Evolutionary conservation across 2,113 vertebrate genomes (phyloP), one percentile per base, ranked within the genome.

Genomic region (Lanius collurio): DNA sequence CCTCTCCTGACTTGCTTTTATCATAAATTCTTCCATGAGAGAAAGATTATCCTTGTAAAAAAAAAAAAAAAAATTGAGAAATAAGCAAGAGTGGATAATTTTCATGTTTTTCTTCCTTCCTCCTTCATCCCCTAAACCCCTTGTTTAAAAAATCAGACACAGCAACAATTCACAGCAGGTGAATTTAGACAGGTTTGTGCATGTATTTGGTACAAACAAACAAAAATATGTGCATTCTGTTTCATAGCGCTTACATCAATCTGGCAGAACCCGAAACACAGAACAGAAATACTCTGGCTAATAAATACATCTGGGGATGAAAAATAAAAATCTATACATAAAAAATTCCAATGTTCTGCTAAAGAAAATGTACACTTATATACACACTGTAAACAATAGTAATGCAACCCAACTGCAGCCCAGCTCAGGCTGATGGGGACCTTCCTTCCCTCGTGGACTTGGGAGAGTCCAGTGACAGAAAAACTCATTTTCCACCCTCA

Each of bases 371-470:
- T 97, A 97, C 97, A 97, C 95, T 95, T 97, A 97, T 97, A 92
- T 97, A 97, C 97, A 97, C 80, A 73, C 81, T 97, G 97, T 97
- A 97, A 97, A 97, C 97, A 97, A 97, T 97, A 97, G 89, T 83
- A 93, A 96, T 37, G 83, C 93, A 91, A 96, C 89, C 95, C 95
- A 96, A 80, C 71, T 86, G 83, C 87, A 68, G 88, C 77, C 94
- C 81, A 83, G 77, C 90, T 90, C 81, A 74, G 84, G 73, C 80
- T 74, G 81, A 35, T 17, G 10, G 90, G 59, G 69, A 74, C 57
- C 27, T 87, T 78, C 42, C 55, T 71, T 67, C 50, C 33, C 63
- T 31, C n/a, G 5, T 9, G 62, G 69, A 79, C 47, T 46, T 1
- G 1, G 31, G 63, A 49, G 76, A 62, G 53, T 57, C 71, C 56